Evolutionary conservation across 1,140 invertebrate genomes (phyloP).

Genomic region (Microplitis demolitor): DNA sequence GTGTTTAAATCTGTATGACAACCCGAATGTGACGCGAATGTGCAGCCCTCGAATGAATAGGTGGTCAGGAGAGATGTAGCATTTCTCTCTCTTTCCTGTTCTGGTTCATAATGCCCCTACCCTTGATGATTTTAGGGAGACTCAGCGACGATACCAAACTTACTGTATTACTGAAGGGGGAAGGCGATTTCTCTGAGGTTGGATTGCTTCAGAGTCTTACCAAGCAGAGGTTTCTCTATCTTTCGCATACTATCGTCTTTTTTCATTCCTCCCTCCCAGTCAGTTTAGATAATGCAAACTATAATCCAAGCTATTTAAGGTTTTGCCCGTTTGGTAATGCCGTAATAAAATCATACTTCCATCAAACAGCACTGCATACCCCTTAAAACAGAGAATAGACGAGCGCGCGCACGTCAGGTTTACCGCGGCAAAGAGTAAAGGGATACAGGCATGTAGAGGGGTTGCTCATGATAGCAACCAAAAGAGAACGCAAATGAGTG

Average conservation of each 20-base stretch:
- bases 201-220: slow-evolving; percentile 3
- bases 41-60: slow-evolving; percentile 19
- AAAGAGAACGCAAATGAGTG: slow-evolving; percentile 14
- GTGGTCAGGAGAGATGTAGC: slow-evolving; percentile 10
- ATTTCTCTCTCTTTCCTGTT: neutral
- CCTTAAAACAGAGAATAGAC: slow-evolving; percentile 41
- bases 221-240: slow-evolving; percentile 4
- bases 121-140: neutral
- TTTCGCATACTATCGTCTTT: slow-evolving; percentile 24
- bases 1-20: slow-evolving; percentile 7
- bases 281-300: slow-evolving; percentile 60
- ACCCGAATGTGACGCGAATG: neutral
- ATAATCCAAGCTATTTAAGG: slow-evolving; percentile 61
- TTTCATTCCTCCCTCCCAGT: slow-evolving; percentile 12
- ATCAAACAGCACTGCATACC: slow-evolving; percentile 56
- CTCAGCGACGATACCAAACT: neutral
- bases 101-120: neutral
- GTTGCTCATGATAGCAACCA: neutral
- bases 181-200: neutral
- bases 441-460: slow-evolving; percentile 16
- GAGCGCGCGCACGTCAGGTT: slow-evolving; percentile 20
- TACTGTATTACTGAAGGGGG: neutral
- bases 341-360: slow-evolving; percentile 64
- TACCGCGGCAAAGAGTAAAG: slow-evolving; percentile 8
- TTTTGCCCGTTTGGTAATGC: slow-evolving; percentile 60